Evolutionary conservation across 1,140 invertebrate genomes (phyloP).

Genomic region (Medauroidea extradentata): DNA sequence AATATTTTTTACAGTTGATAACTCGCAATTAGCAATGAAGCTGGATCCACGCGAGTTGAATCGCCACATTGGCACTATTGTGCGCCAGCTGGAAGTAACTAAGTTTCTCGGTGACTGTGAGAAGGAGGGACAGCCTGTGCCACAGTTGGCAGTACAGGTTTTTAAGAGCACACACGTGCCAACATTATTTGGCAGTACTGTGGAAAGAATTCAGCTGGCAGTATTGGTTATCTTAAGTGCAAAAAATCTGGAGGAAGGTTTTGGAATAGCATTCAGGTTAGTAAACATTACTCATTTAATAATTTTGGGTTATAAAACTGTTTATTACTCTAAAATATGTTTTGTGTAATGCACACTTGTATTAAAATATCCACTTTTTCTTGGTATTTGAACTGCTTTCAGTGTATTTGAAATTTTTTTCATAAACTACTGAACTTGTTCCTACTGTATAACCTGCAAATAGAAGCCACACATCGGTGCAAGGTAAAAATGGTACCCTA

Average conservation of each 20-base stretch:
- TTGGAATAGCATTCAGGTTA: constrained; percentile 62
- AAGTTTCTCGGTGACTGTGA: constrained; percentile 62
- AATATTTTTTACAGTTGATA: too few species aligned
- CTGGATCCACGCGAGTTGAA: constrained; percentile 61
- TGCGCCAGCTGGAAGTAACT: constrained; percentile 60
- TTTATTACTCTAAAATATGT: too few species aligned
- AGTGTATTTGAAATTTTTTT: too few species aligned
- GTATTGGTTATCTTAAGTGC: constrained; percentile 60
- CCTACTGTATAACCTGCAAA: too few species aligned
- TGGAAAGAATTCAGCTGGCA: constrained; percentile 60
- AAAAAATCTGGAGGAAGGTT: constrained; percentile 59
- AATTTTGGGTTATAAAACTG: too few species aligned
- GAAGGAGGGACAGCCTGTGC: constrained; percentile 40
- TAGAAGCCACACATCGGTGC: too few species aligned
- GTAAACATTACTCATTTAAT: not conserved
- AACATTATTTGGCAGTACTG: constrained; percentile 61
- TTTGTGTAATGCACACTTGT: too few species aligned
- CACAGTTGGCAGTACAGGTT: constrained; percentile 25
- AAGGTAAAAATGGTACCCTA: too few species aligned
- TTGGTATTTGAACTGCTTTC: too few species aligned
- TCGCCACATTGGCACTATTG: constrained; percentile 64
- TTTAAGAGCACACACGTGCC: constrained; percentile 37
- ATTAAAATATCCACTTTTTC: too few species aligned
- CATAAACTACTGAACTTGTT: too few species aligned
- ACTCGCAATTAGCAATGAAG: constrained; percentile 49